These are phyloP conservation scores for Cybosia mesomella DNA, from an alignment of 2,888 invertebrate genomes.

Conservation along the genomic window DNA sequence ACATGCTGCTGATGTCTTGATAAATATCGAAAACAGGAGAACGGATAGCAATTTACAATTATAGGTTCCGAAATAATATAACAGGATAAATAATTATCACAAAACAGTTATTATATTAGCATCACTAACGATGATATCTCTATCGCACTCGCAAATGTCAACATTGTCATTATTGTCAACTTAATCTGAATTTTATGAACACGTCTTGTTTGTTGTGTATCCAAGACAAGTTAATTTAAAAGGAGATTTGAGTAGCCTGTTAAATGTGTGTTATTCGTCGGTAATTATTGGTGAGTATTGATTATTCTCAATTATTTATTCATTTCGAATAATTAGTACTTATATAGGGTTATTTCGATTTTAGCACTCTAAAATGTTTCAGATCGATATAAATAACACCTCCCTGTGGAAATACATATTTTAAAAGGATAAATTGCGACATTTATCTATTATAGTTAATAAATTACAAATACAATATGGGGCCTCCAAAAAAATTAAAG, in stretches of 20 bases:
- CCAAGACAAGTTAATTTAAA: no score
- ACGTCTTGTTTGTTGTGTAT: no score
- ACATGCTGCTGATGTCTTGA: no score
- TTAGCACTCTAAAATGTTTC: conserved; percentile 9
- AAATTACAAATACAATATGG: conserved; percentile 60
- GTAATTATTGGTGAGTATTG: background rate
- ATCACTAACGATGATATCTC: no score
- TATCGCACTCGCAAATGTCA: no score
- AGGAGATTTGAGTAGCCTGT: background rate
- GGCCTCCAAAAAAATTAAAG: conserved; percentile 82
- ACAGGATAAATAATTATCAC: no score
- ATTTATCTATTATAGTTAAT: background rate
- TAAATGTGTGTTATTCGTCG: background rate
- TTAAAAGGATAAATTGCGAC: background rate
- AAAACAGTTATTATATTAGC: no score
- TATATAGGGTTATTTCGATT: background rate
- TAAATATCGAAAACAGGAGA: no score
- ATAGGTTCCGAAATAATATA: no score
- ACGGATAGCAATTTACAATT: no score
- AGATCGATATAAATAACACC: background rate
- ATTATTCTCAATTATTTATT: background rate
- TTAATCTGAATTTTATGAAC: no score
- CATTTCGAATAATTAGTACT: background rate
- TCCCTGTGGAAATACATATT: background rate
- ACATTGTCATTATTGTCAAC: no score